Percentiles rank a stretch among this genome's conserved stretches.
These are phyloP conservation scores for Brenthis hecate DNA, from an alignment of 2,888 invertebrate species.

Conservation along the genomic window DNA sequence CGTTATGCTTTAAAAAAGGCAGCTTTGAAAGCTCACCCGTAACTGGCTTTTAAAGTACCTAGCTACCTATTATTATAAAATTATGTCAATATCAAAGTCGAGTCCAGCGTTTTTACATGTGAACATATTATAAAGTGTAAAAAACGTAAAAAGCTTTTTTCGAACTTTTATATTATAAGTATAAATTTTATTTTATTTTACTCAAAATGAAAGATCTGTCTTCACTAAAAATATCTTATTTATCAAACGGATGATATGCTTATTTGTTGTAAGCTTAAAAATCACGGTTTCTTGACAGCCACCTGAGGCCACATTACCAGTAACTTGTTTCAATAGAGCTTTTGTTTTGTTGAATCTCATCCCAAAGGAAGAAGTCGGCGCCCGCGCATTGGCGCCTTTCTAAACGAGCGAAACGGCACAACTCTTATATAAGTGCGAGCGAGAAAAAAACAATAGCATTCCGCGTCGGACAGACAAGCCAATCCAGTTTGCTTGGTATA, in stretches of 20 bases:
- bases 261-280: conserved; percentile 61
- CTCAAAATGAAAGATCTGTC: not conserved
- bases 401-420: conserved; percentile 55
- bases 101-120: too few relatives aligned
- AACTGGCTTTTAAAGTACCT: too few relatives aligned
- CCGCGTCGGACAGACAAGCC: conserved; percentile 64
- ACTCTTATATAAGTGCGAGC: conserved; percentile 46
- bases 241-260: conserved; percentile 20
- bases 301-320: conserved; percentile 63
- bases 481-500: conserved; percentile 76
- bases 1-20: conserved; percentile 9
- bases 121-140: too few relatives aligned
- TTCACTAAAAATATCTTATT: too few relatives aligned
- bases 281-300: conserved; percentile 66
- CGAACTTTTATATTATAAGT: not conserved
- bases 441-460: conserved; percentile 69
- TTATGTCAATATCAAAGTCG: too few relatives aligned
- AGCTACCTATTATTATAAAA: too few relatives aligned
- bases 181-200: not conserved
- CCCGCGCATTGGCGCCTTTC: conserved; percentile 79
- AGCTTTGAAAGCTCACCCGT: conserved; percentile 2
- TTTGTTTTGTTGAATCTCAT: conserved; percentile 72
- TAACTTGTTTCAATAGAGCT: conserved; percentile 76
- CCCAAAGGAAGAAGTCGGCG: conserved; percentile 77
- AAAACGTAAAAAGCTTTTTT: too few relatives aligned